Evolutionary conservation across 2,888 invertebrate species (phyloP).

Genomic region (Meganola albula): DNA sequence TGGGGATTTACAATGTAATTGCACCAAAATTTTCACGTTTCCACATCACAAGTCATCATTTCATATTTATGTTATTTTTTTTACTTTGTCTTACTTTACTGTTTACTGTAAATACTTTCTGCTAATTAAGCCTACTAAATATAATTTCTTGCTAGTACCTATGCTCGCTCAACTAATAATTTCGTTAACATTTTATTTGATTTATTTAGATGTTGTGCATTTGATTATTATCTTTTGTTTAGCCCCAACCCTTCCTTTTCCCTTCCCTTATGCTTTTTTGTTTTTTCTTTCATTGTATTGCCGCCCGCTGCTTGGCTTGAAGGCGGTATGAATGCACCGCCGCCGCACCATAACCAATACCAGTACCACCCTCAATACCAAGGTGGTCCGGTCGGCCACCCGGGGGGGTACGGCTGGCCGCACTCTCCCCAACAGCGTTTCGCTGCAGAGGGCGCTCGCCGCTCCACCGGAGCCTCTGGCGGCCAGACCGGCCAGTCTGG

Average conservation of each 20-base stretch:
- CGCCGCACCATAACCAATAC: constrained; percentile 74
- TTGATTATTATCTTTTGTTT: constrained; percentile 56
- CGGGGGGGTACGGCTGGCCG: constrained; percentile 45
- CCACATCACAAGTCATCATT: constrained; percentile 57
- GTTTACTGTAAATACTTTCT: constrained; percentile 14
- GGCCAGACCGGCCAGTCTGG: constrained; percentile 37
- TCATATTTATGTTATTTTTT: constrained; percentile 27
- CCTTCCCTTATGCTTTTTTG: constrained; percentile 72
- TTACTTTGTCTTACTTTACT: constrained; percentile 13
- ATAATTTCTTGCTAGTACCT: constrained; percentile 47
- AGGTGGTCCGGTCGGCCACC: constrained; percentile 46
- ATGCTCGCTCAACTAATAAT: constrained; percentile 46
- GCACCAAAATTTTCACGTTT: constrained; percentile 56
- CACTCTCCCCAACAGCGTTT: constrained; percentile 62
- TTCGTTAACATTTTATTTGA: constrained; percentile 45
- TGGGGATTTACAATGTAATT: constrained; percentile 57
- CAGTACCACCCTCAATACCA: constrained; percentile 74
- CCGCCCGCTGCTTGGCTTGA: constrained; percentile 75
- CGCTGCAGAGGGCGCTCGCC: constrained; percentile 71
- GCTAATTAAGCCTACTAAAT: constrained; percentile 60
- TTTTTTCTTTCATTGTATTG: constrained; percentile 77
- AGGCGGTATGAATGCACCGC: constrained; percentile 78
- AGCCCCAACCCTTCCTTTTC: constrained; percentile 53
- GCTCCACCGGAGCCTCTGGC: constrained; percentile 39
- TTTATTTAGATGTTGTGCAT: constrained; percentile 39